A percentile compares a stretch with the other conserved stretches of the same genome.
Conservation (phyloP, 2,888 invertebrate species). For the Eilema caniola region DNA sequence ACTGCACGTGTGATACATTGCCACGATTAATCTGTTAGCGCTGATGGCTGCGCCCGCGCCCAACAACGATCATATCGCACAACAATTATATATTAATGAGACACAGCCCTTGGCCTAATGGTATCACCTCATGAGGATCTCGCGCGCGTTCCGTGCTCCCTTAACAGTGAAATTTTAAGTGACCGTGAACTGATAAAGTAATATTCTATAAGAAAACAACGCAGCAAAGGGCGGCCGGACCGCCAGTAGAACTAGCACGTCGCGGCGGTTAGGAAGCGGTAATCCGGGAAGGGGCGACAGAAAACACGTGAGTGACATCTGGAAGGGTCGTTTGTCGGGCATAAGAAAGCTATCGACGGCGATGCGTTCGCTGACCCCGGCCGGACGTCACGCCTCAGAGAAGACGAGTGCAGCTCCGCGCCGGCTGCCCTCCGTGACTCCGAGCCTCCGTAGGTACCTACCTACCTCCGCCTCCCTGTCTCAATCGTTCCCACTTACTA, state of each 20-base stretch:
- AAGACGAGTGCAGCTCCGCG: conserved; percentile 77
- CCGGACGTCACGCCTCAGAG: conserved; percentile 82
- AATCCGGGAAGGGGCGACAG: conserved; percentile 56
- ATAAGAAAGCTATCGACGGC: conserved; percentile 78
- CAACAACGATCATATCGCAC: conserved; percentile 60
- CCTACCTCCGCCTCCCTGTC: conserved; percentile 32
- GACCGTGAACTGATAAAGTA: neutral
- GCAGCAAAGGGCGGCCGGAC: conserved; percentile 25
- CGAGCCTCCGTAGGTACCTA: conserved; percentile 37
- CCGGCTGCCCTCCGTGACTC: conserved; percentile 50
- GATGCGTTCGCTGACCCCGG: conserved; percentile 83
- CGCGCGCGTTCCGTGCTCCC: conserved; percentile 45
- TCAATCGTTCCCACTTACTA: conserved; percentile 31
- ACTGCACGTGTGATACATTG: conserved; percentile 84
- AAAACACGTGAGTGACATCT: conserved; percentile 76
- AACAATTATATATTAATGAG: conserved; percentile 57
- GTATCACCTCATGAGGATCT: conserved; percentile 32
- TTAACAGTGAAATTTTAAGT: conserved; percentile 18
- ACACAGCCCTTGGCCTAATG: conserved; percentile 42
- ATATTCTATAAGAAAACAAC: conserved; percentile 3
- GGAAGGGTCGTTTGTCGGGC: conserved; percentile 77
- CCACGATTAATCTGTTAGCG: conserved; percentile 82
- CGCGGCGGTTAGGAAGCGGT: conserved; percentile 43
- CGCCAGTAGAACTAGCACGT: conserved; percentile 16
- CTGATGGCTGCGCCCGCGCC: conserved; percentile 72